phyloP scores from a whole-genome alignment of 2,888 invertebrate species.

The Dysmachus trigonus region DNA sequence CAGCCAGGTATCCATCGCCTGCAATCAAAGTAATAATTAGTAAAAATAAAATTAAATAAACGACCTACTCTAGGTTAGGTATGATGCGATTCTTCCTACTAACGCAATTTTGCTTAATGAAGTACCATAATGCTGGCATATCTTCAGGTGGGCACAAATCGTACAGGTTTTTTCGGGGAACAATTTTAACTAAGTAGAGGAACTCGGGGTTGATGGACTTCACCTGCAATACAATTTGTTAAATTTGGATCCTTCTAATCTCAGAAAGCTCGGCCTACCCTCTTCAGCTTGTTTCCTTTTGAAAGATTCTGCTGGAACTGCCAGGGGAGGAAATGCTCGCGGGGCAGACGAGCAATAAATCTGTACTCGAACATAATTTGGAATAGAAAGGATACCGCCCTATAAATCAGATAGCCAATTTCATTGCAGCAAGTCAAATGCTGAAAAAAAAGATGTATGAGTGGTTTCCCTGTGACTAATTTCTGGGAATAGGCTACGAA shows the following conservation, averaged over 20 bases:
- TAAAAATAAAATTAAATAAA: neutral
- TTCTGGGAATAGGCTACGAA: constrained; percentile 58
- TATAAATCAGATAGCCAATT: constrained; percentile 67
- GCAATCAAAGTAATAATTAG: neutral
- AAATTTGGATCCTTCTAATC: neutral
- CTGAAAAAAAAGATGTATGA: constrained; percentile 55
- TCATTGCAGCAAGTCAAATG: constrained; percentile 69
- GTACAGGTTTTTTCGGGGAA: constrained; percentile 68
- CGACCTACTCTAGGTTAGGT: constrained; percentile 75
- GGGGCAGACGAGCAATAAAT: constrained; percentile 70
- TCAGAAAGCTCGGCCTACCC: constrained; percentile 50
- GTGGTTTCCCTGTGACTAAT: neutral
- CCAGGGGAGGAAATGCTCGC: constrained; percentile 75
- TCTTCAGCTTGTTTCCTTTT: constrained; percentile 57
- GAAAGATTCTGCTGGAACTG: constrained; percentile 58
- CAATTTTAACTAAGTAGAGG: constrained; percentile 73
- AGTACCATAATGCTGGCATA: constrained; percentile 74
- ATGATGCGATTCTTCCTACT: constrained; percentile 72
- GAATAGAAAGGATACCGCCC: constrained; percentile 71
- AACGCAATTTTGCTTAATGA: constrained; percentile 72
- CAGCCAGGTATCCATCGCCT: constrained; percentile 79
- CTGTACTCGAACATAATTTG: constrained; percentile 74
- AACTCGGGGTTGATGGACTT: constrained; percentile 66
- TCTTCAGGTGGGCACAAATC: constrained; percentile 67
- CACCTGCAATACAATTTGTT: constrained; percentile 51